Evolutionary conservation across 2,797 vertebrate genomes (phyloP), one percentile per base, ranked within the genome.

Genomic region (Trachurus trachurus): DNA sequence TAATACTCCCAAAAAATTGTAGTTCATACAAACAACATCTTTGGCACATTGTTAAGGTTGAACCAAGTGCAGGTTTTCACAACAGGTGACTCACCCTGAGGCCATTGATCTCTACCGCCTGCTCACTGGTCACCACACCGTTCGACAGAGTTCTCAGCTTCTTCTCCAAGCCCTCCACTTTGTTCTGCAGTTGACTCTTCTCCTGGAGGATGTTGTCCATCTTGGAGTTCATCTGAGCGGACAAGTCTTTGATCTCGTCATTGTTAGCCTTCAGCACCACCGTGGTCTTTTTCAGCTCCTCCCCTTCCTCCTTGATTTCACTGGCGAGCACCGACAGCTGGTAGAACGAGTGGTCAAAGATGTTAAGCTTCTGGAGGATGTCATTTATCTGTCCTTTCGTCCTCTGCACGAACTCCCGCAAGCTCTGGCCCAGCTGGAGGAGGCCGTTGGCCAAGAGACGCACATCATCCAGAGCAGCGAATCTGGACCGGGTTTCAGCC

Each of bases 361-460:
- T 94, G 89, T 96, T 97, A 47, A 99, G 95, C 87, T 97, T 99
- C 82, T 97, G 94, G 86, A 98, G 90, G 89, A 99, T 98, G 88
- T 97, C 94, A 0, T 96, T 97, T 78, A 99, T 98, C 92, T 99
- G 97, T 17, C 92, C 93, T 79, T 96, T 99, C 0, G 97, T 99
- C 87, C 97, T 99, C 29, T 97, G 96, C 73, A 96, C 97, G 80
- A 99, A 98, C 76, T 99, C 97, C 90, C 96, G 95, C 78, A 99
- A 96, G 84, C 97, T 96, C 0, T 96, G 97, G 2, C 98, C 98
- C 31, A 98, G 93, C 91, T 98, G 97, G 57, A 99, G 97, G 54
- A 99, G 96, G 21, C 97, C 97, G 0, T 95, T 97, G 6, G 96
- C 96, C 80, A 97, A 88, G 68, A 98, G 96, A 42, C 93, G 96